A percentile compares a stretch with the other conserved stretches of the same genome.
Conservation (phyloP, 2,888 invertebrate genomes). For the Lepas anatifera region DNA sequence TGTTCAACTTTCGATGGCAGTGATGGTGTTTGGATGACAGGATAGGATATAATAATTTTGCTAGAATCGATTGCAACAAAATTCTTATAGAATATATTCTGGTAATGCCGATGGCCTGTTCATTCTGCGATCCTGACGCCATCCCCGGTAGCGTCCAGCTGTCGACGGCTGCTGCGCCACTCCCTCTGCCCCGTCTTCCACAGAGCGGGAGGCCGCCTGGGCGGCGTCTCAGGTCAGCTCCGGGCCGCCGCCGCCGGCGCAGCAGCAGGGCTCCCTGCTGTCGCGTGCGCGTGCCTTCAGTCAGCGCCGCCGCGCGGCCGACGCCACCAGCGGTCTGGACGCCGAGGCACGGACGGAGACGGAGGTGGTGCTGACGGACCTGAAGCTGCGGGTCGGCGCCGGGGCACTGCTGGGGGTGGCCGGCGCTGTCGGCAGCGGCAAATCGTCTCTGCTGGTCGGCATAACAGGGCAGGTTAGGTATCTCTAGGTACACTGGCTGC, state of each 20-base stretch:
- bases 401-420: constrained; percentile 35
- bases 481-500: too few relatives aligned
- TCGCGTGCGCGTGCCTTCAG: background rate
- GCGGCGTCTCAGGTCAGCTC: background rate
- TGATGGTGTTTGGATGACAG: too few relatives aligned
- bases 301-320: background rate
- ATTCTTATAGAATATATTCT: too few relatives aligned
- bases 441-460: constrained; percentile 35
- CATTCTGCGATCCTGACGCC: too few relatives aligned
- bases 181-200: too few relatives aligned
- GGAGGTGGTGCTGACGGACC: constrained; percentile 26
- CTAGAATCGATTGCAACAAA: too few relatives aligned
- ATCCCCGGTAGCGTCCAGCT: too few relatives aligned
- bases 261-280: background rate
- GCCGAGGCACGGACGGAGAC: constrained; percentile 22
- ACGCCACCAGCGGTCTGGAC: background rate
- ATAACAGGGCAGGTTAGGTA: constrained; percentile 38
- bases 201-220: background rate
- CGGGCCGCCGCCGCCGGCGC: background rate
- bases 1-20: too few relatives aligned
- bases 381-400: constrained; percentile 28
- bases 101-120: too few relatives aligned
- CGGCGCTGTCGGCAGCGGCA: constrained; percentile 37
- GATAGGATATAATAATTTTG: too few relatives aligned
- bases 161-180: too few relatives aligned